Base-by-base conservation (phyloP, 1,140 invertebrate species). In the Drepana arcuata region DNA sequence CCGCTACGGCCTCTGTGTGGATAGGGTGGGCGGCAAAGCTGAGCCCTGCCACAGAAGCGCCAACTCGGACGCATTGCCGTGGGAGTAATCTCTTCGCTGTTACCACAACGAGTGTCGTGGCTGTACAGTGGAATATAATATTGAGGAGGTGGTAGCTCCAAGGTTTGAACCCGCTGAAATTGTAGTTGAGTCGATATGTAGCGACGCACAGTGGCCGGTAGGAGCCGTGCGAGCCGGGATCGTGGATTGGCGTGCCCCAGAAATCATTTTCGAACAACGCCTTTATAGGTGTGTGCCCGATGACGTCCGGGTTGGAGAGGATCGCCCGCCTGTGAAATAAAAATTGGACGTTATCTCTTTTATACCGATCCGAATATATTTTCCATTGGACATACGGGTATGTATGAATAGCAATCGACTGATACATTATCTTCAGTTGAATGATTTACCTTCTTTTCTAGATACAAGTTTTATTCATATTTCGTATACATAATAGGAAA, bases 1-100 rank as follows among this genome's bases (percentile, higher is more conserved):
- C 95, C 7, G 96, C 95, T 4, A 99, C 96, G 1, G 96, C 95
- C 83, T 99, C 97, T 15, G 93, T 95, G 81, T 99, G 97, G 48
- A 99, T 91, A 10, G 97, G 97, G 85, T 99, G 97, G 0, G 94
- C 90, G 23, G 97, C 95, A 84, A 99, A 99, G 14, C 96, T 85
- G 1, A 97, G 75, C 1, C 95, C 93, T 0, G 95, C 89, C 10
- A 95, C 85, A 32, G 91, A 88, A 7, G 91, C 87, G 5, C 90
- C 88, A 64, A 90, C 83, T 55, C 85, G 86, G 38, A 85, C 86
- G 49, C 79, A 84, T 35, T 85, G 81, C 34, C 84, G 83, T 31
- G 90, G 86, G 21, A 92, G 75, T 7, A 92, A 72, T 21, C 88
- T 86, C 29, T 88, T 84, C 6, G 90, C 90, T 9, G 92, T 86